Base-by-base conservation (phyloP, 1,140 invertebrate species). In the Adoxophyes honmai region DNA sequence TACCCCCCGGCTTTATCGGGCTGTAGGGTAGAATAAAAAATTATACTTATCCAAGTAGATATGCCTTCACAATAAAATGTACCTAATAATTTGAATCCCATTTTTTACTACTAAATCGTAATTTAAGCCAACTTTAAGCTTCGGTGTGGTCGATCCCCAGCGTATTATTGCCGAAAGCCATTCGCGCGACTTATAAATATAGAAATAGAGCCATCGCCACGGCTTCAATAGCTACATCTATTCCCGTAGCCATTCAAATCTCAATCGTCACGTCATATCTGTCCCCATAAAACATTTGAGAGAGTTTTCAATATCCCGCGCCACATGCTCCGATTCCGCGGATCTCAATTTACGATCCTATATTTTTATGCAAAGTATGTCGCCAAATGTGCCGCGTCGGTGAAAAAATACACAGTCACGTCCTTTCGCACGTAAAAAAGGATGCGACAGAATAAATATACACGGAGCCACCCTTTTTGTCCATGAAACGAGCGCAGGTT, bases 391-490 rank as follows among this genome's bases (percentile, higher is more conserved):
- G 81, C 70, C 67, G 59, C 68, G 75, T 71, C 60, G 73, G 68
- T 73, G 77, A 81, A 86, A 86, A 84, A 85, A 85, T 68, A 79
- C 68, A 75, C 75, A 78, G 70, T 73, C 64, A 72, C 78, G 82
- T 85, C 81, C 82, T 86, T 82, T 85, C 66, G 79, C 79, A 78
- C 85, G 81, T 86, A 86, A 88, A 88, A 73, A 88, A 86, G 81
- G 85, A 86, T 86, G 83, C 80, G 83, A 81, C 81, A 88, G 70
- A 86, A 86, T 88, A 86, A 88, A 88, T 88, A 88, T 85, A 88
- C 84, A 86, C 68, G 62, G 60, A 80, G 81, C 76, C 83, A 85
- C 86, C 86, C 82, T 88, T 88, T 88, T 86, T 82, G 81, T 86
- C 83, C 81, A 88, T 86, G 83, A 88, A 85, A 88, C 81, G 72